Evolutionary conservation across 2,113 vertebrate genomes (phyloP).

Genomic region (Cranoglanis bouderius): DNA sequence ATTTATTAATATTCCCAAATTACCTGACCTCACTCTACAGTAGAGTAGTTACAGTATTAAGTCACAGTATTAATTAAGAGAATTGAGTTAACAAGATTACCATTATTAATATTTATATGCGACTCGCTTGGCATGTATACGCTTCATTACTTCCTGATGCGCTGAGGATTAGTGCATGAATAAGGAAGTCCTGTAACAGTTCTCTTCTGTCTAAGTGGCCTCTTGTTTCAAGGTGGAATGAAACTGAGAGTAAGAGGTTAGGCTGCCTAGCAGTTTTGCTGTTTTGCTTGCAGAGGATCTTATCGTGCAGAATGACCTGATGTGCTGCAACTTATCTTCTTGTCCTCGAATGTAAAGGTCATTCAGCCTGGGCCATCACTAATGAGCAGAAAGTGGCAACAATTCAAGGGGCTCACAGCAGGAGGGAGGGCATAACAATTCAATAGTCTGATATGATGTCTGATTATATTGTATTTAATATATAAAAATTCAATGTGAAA

Average conservation of each 20-base stretch:
- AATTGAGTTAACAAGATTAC: background rate
- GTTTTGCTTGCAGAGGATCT: background rate
- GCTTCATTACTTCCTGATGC: background rate
- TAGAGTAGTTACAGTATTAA: background rate
- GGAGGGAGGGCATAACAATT: background rate
- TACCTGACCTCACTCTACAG: background rate
- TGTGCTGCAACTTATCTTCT: background rate
- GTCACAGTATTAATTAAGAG: background rate
- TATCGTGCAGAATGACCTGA: background rate
- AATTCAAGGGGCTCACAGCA: background rate
- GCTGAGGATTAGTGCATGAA: background rate
- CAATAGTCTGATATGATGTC: background rate
- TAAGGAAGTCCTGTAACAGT: slow-evolving; percentile 14
- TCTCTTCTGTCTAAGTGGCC: background rate
- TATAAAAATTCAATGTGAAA: background rate
- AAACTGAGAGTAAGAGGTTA: slow-evolving; percentile 19
- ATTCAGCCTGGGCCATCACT: too few species aligned
- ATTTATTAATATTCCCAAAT: background rate
- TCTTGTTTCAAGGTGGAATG: slow-evolving; percentile 6
- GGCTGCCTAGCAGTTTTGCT: background rate
- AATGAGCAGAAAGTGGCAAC: background rate
- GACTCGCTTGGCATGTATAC: too few species aligned
- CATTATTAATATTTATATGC: background rate
- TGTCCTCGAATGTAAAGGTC: background rate
- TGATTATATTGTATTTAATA: background rate